Evolutionary conservation across 2,113 vertebrate species (phyloP).

Genomic region (Tamias sibiricus): DNA sequence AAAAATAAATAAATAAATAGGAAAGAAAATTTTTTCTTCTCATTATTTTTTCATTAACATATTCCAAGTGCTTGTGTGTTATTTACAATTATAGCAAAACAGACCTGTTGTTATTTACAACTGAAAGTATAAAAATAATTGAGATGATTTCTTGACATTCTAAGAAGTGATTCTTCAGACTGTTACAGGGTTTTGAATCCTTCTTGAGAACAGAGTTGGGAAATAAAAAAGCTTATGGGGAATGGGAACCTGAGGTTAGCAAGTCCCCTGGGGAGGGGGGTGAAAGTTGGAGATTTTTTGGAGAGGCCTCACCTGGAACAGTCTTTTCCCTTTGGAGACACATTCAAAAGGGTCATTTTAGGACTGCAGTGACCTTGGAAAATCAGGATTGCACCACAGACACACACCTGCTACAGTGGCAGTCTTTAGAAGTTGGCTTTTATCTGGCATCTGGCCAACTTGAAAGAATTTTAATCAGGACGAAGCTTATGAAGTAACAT

Average conservation of each 20-base stretch:
- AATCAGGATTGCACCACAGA: constrained; percentile 33
- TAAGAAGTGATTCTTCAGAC: background rate
- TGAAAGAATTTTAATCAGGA: constrained; percentile 73
- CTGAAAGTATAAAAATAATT: background rate
- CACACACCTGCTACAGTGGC: constrained; percentile 64
- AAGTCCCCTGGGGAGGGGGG: background rate
- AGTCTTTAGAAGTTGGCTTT: constrained; percentile 57
- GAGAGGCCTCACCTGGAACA: background rate
- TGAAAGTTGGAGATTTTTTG: background rate
- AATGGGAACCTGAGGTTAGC: background rate
- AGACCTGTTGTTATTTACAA: background rate
- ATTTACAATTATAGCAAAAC: constrained; percentile 39
- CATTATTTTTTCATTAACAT: constrained; percentile 7
- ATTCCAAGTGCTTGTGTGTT: background rate
- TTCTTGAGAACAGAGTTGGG: background rate
- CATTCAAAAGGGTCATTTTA: constrained; percentile 60
- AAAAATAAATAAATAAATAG: no score
- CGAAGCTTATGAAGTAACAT: constrained; percentile 61
- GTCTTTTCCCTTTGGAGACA: constrained; percentile 25
- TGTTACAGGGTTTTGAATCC: background rate
- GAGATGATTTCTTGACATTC: background rate
- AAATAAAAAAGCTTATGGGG: background rate
- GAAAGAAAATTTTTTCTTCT: background rate
- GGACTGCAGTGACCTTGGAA: constrained; percentile 58
- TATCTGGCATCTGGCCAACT: constrained; percentile 51